These are phyloP conservation scores for Dermatophagoides farinae DNA, from an alignment of 1,140 invertebrate genomes.

Conservation along the genomic window DNA sequence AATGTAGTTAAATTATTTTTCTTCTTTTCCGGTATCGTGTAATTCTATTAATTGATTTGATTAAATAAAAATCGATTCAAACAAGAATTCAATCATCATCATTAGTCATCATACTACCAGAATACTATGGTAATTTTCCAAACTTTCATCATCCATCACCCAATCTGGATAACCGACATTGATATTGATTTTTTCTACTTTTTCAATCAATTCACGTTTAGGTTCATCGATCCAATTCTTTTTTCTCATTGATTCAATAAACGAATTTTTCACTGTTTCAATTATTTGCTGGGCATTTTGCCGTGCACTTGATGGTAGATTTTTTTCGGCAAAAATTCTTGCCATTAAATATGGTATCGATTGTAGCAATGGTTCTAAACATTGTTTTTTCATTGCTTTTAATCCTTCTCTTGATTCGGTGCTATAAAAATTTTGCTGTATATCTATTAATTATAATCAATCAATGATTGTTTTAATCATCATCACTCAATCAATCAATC, in stretches of 20 bases:
- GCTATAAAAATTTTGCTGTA: slow-evolving; percentile 9
- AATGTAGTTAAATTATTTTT: neutral
- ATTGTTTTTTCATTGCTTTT: slow-evolving; percentile 22
- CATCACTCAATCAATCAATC: neutral
- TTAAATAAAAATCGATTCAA: no score
- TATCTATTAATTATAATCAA: neutral
- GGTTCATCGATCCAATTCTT: slow-evolving; percentile 86
- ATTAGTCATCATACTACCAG: no score
- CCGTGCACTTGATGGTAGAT: slow-evolving; percentile 30
- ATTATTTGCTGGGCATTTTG: slow-evolving; percentile 20
- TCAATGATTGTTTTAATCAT: neutral
- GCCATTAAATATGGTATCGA: slow-evolving; percentile 29
- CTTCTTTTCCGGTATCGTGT: neutral
- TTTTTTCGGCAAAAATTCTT: slow-evolving; percentile 28
- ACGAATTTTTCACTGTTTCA: slow-evolving; percentile 19
- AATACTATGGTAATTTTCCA: slow-evolving; percentile 23
- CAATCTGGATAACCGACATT: slow-evolving; percentile 30
- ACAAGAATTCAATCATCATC: no score
- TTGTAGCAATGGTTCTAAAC: slow-evolving; percentile 21
- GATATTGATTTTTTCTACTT: slow-evolving; percentile 23
- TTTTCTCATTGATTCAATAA: slow-evolving; percentile 35
- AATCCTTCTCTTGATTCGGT: slow-evolving; percentile 16
- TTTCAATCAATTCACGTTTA: slow-evolving; percentile 36
- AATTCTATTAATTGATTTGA: neutral
- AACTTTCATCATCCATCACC: slow-evolving; percentile 25